Evolutionary conservation across 2,113 vertebrate genomes (phyloP), one percentile per base, ranked within the genome.

Genomic region (Notothenia coriiceps): DNA sequence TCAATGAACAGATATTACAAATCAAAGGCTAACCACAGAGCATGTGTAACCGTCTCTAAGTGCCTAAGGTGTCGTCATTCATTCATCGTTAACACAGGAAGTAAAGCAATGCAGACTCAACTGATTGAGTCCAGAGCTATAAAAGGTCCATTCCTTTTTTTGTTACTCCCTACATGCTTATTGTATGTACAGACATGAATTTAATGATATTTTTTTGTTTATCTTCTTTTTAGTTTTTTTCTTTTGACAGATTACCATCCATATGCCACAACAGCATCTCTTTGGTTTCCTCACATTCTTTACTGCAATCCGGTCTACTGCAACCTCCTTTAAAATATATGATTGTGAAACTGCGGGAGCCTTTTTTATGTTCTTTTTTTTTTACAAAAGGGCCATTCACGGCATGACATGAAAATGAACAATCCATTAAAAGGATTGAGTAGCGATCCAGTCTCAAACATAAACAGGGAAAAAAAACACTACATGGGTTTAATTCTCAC

Each of bases 231-330:
- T 70, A 2, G 51, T 33, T 17, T 1, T 17, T 35, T n/a, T 13
- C 43, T 64, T 73, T 77, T 33, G 52, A 86, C 43, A 80, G 50
- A 60, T 80, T 61, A 73, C 67, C 66, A 70, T 85, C 79, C 70
- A 73, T 22, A 57, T 79, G 70, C 72, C 72, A 8, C 6, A 11
- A 20, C 2, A 10, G 51, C 85, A 71, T 84, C 71, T 90, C 89
- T 92, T 92, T 91, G 91, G 86, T 90, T 86, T 83, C 86, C 82
- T 82, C 70, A 81, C 62, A 83, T 82, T 89, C 62, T 82, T 44
- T 40, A 4, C 62, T 60, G 35, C n/a, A 51, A 18, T 60, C 69
- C 60, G 7, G 35, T 40, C 35, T 46, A 4, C 62, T 60, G 35
- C n/a, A 49, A 18, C 56, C 62, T 56, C 56, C 59, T 64, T 86